Evolutionary conservation across 2,888 invertebrate species (phyloP).

Genomic region (Eupeodes latifasciatus): DNA sequence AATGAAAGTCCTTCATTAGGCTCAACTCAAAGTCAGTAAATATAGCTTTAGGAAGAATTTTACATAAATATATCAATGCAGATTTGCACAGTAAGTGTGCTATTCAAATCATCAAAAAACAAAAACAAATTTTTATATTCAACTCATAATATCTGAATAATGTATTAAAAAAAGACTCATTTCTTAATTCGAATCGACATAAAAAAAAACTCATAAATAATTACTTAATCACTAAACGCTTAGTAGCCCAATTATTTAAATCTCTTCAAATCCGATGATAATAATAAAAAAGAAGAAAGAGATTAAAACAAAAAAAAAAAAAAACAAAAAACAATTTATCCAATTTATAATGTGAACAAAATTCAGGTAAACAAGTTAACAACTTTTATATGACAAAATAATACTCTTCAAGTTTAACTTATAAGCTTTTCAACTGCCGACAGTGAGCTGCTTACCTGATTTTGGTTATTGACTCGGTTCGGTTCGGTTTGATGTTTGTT

Average conservation of each 20-base stretch:
- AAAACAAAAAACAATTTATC: conserved; percentile 15
- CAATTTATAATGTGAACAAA: conserved; percentile 34
- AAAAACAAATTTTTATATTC: no score
- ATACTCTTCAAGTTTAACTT: not conserved
- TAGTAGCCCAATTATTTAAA: conserved; percentile 61
- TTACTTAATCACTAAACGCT: conserved; percentile 56
- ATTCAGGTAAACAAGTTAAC: conserved; percentile 17
- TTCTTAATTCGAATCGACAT: conserved; percentile 20
- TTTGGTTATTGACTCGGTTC: not conserved
- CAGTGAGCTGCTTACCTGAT: not conserved
- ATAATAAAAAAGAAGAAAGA: conserved; percentile 6
- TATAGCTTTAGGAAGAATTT: no score
- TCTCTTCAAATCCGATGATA: conserved; percentile 39
- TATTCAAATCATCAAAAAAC: no score
- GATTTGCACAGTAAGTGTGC: no score
- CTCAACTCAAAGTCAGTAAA: no score
- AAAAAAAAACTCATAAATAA: conserved; percentile 43
- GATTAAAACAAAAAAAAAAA: conserved; percentile 1
- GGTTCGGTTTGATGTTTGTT: not conserved
- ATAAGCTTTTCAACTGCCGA: not conserved
- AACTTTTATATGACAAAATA: not conserved
- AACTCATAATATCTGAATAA: not conserved
- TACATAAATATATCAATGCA: no score
- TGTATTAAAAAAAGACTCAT: not conserved
- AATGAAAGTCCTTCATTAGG: no score